Percentiles rank a stretch among this genome's conserved stretches.
Conservation (phyloP, 2,888 invertebrate species). For the Drosophila nr. perissopoda region DNA sequence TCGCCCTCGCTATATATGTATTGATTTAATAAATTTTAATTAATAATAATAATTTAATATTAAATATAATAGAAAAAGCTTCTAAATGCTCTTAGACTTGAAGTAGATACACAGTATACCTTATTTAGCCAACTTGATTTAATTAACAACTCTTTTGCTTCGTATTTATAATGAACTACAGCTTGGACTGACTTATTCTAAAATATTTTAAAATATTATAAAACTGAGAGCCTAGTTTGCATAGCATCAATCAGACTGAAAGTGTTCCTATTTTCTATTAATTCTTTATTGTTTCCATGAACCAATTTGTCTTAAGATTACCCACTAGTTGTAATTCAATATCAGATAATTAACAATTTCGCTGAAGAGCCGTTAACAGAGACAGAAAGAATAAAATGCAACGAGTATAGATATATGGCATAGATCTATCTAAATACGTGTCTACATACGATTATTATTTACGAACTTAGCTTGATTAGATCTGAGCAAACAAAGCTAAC, state of each 20-base stretch:
- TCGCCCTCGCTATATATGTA: neutral
- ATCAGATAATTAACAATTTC: neutral
- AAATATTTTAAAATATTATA: neutral
- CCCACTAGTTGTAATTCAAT: neutral
- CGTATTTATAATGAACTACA: neutral
- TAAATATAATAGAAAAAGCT: neutral
- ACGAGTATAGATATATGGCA: neutral
- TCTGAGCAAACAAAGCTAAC: constrained; percentile 43
- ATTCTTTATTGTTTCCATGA: neutral
- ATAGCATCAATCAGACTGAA: neutral
- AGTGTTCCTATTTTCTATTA: neutral
- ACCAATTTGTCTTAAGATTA: neutral
- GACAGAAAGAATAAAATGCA: neutral
- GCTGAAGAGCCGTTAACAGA: neutral
- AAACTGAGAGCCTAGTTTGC: neutral
- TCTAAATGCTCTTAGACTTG: neutral
- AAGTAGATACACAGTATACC: neutral
- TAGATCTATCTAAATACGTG: neutral
- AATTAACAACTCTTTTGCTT: neutral
- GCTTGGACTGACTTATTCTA: neutral
- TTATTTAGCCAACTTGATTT: neutral
- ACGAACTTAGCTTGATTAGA: constrained; percentile 14
- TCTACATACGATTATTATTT: constrained; percentile 7
- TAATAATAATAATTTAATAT: too few relatives aligned
- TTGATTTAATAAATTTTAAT: too few relatives aligned